phyloP scores from a whole-genome alignment of 1,140 invertebrate species.

The Elymnias hypermnestra region DNA sequence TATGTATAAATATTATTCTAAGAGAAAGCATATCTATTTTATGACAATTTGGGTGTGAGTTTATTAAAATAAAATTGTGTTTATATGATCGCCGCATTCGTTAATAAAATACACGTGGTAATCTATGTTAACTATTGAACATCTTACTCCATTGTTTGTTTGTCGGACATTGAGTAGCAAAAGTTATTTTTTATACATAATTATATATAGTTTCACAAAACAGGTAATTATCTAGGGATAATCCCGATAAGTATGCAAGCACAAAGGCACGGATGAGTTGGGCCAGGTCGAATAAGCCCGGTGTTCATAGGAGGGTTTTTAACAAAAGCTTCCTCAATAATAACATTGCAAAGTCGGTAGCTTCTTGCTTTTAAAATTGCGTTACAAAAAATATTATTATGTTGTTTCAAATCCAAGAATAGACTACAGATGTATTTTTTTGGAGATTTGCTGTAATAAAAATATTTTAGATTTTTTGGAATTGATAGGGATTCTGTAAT shows the following conservation, averaged over 20 bases:
- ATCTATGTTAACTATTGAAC: conserved; percentile 38
- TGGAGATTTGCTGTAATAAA: too few relatives aligned
- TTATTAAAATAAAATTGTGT: conserved; percentile 23
- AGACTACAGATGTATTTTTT: too few relatives aligned
- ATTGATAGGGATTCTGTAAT: too few relatives aligned
- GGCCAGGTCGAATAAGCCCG: conserved; percentile 40
- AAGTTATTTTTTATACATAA: conserved; percentile 53
- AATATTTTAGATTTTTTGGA: too few relatives aligned
- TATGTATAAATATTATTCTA: too few relatives aligned
- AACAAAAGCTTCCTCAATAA: conserved; percentile 60
- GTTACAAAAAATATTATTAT: conserved; percentile 42
- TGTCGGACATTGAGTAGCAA: conserved; percentile 48
- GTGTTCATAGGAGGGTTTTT: conserved; percentile 46
- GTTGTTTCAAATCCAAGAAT: too few relatives aligned
- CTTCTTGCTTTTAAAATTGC: conserved; percentile 63
- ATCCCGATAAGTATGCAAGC: conserved; percentile 49
- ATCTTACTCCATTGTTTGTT: conserved; percentile 41
- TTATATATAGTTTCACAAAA: conserved; percentile 64
- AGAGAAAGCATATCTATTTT: too few relatives aligned
- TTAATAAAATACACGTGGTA: conserved; percentile 25
- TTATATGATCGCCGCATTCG: too few relatives aligned
- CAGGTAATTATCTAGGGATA: conserved; percentile 67
- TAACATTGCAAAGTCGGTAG: conserved; percentile 69
- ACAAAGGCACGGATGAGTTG: conserved; percentile 50
- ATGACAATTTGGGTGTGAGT: too few relatives aligned